Conservation (phyloP, 2,888 invertebrate species). For the Sesia apiformis region DNA sequence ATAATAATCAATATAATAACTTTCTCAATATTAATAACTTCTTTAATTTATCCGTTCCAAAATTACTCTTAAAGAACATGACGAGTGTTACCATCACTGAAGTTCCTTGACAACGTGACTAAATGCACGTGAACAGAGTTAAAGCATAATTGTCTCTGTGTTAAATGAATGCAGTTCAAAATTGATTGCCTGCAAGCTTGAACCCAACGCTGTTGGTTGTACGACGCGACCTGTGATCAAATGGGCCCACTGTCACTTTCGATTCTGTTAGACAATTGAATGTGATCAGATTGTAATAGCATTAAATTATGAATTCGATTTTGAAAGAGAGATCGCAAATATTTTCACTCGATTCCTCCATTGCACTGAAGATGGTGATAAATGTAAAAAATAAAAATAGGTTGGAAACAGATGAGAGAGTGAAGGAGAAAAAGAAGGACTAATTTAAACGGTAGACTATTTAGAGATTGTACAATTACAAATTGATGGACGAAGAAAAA, state of each 20-base stretch:
- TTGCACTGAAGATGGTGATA: not conserved
- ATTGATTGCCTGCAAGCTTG: not conserved
- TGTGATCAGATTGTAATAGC: slow-evolving; percentile 1
- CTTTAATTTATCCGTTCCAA: too few species aligned
- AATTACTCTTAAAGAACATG: too few species aligned
- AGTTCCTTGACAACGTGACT: not conserved
- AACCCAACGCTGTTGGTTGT: not conserved
- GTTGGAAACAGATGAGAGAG: not conserved
- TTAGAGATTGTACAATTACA: too few species aligned
- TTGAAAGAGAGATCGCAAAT: not conserved
- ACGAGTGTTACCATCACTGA: not conserved
- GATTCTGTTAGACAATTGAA: slow-evolving; percentile 12
- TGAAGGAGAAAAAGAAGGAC: too few species aligned
- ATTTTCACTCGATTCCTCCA: not conserved
- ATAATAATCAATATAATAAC: too few species aligned
- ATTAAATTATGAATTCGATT: not conserved
- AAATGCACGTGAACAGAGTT: not conserved
- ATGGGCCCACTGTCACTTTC: slow-evolving; percentile 17
- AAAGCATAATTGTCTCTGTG: not conserved
- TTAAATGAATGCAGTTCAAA: not conserved
- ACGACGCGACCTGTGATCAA: slow-evolving; percentile 12
- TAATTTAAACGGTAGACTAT: too few species aligned
- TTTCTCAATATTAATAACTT: too few species aligned
- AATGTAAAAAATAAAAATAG: not conserved
- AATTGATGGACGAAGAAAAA: too few species aligned